Base-by-base conservation (phyloP, 1,140 invertebrate genomes). In the Leptinotarsa texana region DNA sequence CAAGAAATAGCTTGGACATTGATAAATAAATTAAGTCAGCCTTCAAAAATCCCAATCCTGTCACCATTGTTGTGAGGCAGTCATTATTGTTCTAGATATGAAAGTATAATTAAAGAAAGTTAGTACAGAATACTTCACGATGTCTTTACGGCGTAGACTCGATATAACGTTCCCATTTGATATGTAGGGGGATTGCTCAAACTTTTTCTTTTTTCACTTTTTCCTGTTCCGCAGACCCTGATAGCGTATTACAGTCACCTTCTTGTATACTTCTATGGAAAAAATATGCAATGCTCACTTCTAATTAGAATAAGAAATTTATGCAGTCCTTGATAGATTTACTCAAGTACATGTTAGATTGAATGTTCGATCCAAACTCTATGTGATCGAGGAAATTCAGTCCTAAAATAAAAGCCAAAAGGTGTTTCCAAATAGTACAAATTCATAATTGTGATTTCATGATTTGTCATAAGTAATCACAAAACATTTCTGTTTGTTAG, bases 81-180 rank as follows among this genome's bases (percentile, higher is more conserved):
- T 66, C 22, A 42, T 74, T 74, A 74, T 74, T 74, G 73, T 74
- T 74, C 73, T 74, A 74, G 27, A 62, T 18, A 48, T 74, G 70
- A 42, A 67, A 75, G 79, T 77, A 77, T 78, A 78, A 78, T 79
- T 82, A 77, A 57, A 57, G n/a, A 57, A 57, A 57, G 51, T 76
- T 78, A 77, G 79, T 79, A 82, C 74, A 81, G 81, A 81, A 82
- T 79, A 80, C 77, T 82, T 79, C 80, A 79, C 75, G 76, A 75
- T 77, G 69, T 75, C 75, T 74, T 63, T 80, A 79, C 78, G 79
- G 77, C 74, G 77, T 51, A 66, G 51, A 72, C 76, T 73, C 75
- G 49, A 67, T 72, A 69, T 75, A 75, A 79, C 73, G 51, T 69
- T 76, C 76, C 78, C 75, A 57, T 75, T 69, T 79, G 80, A 80